Conservation (phyloP, 2,113 vertebrate species). For the Corapipo altera region DNA sequence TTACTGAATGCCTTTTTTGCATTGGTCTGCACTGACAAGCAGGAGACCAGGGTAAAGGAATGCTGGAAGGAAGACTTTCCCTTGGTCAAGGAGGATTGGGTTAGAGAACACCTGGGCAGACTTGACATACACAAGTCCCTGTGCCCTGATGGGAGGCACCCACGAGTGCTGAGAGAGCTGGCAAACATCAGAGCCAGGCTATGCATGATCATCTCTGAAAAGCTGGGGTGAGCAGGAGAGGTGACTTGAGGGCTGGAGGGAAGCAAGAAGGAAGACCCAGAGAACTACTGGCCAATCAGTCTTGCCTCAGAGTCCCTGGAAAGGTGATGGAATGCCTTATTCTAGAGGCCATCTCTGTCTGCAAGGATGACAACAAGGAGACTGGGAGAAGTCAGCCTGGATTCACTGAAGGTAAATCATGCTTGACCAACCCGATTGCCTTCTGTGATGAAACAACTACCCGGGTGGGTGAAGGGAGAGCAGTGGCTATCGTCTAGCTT, state of each 20-base stretch:
- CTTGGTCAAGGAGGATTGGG: neutral
- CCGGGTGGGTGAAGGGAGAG: neutral
- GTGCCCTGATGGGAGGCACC: neutral
- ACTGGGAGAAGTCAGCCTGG: neutral
- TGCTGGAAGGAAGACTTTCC: neutral
- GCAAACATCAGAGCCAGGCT: neutral
- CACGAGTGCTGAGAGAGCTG: neutral
- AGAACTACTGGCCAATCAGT: neutral
- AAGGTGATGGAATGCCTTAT: neutral
- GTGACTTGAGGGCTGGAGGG: neutral
- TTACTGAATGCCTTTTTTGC: neutral
- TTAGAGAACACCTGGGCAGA: neutral
- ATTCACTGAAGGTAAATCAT: neutral
- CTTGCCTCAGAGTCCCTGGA: neutral
- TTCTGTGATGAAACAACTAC: neutral
- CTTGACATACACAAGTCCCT: neutral
- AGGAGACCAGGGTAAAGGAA: neutral
- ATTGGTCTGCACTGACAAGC: neutral
- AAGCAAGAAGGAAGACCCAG: neutral
- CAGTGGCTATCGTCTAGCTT: neutral
- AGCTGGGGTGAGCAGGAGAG: neutral
- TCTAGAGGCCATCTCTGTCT: neutral
- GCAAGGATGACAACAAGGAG: neutral
- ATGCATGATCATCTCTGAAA: neutral
- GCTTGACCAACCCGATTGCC: neutral